Evolutionary conservation across 2,888 invertebrate genomes (phyloP).

Genomic region (Pristionchus exspectatus): DNA sequence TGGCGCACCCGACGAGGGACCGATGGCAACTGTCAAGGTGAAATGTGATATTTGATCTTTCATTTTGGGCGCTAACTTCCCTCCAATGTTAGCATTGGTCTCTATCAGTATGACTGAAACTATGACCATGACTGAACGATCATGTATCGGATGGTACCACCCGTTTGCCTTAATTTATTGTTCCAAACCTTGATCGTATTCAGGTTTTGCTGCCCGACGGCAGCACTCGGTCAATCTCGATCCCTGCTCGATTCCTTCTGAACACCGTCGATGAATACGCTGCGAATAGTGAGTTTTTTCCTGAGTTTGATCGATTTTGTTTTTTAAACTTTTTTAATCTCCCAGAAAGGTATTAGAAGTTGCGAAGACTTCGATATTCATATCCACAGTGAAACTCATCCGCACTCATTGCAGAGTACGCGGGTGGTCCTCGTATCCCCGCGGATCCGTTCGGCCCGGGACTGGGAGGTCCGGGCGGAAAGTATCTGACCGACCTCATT

Average conservation of each 20-base stretch:
- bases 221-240: not conserved
- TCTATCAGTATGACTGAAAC: no score
- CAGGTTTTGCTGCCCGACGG: conserved; percentile 23
- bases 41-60: not conserved
- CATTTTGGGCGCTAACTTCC: not conserved
- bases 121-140: not conserved
- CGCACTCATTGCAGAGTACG: not conserved
- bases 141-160: not conserved
- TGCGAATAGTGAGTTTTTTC: not conserved
- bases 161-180: no score
- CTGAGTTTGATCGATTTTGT: not conserved
- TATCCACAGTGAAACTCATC: not conserved
- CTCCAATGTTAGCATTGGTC: no score
- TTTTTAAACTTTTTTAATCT: not conserved
- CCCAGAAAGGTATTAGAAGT: not conserved
- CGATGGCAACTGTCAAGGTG: conserved; percentile 46
- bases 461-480: not conserved
- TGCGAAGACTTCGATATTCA: not conserved
- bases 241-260: not conserved
- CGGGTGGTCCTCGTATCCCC: not conserved
- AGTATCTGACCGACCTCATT: not conserved
- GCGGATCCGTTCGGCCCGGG: not conserved
- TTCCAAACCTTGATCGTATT: not conserved
- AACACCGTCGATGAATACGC: conserved; percentile 40
- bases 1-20: not conserved